Evolutionary conservation across 2,113 vertebrate species (phyloP).

Genomic region (Nibea coibor): DNA sequence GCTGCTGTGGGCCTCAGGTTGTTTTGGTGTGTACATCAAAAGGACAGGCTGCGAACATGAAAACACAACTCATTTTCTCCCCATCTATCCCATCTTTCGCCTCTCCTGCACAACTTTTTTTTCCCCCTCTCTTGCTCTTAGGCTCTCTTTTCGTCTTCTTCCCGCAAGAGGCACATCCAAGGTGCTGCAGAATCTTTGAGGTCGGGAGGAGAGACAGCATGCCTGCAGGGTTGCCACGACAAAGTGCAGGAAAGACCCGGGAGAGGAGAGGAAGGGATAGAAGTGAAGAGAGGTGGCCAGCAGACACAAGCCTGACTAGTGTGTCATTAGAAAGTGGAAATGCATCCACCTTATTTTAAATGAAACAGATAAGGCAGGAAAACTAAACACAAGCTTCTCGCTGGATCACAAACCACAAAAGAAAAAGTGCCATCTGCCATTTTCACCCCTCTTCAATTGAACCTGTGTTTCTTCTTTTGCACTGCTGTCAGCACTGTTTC

Average conservation of each 20-base stretch:
- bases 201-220: slow-evolving; percentile 62
- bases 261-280: slow-evolving; percentile 52
- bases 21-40: slow-evolving; percentile 82
- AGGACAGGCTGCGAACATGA: slow-evolving; percentile 79
- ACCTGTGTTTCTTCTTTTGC: slow-evolving; percentile 69
- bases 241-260: slow-evolving; percentile 54
- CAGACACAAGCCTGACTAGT: slow-evolving; percentile 35
- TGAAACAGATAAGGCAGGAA: slow-evolving; percentile 59
- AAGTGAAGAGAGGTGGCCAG: slow-evolving; percentile 48
- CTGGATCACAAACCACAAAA: slow-evolving; percentile 63
- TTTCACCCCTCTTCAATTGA: slow-evolving; percentile 65
- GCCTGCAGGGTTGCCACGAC: slow-evolving; percentile 72
- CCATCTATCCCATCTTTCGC: slow-evolving; percentile 63
- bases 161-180: slow-evolving; percentile 72
- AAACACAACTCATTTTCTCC: slow-evolving; percentile 71
- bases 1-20: slow-evolving; percentile 80
- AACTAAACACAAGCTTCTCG: slow-evolving; percentile 58
- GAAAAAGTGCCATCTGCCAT: slow-evolving; percentile 79
- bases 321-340: slow-evolving; percentile 47
- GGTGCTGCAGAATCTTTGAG: slow-evolving; percentile 73
- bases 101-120: slow-evolving; percentile 46
- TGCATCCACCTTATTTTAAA: slow-evolving; percentile 42
- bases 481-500: slow-evolving; percentile 78
- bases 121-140: slow-evolving; percentile 39
- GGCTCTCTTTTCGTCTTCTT: slow-evolving; percentile 54